A percentile compares a stretch with the other conserved stretches of the same genome.
Evolutionary conservation across 2,113 vertebrate species (phyloP).

Genomic region (Euleptes europaea): DNA sequence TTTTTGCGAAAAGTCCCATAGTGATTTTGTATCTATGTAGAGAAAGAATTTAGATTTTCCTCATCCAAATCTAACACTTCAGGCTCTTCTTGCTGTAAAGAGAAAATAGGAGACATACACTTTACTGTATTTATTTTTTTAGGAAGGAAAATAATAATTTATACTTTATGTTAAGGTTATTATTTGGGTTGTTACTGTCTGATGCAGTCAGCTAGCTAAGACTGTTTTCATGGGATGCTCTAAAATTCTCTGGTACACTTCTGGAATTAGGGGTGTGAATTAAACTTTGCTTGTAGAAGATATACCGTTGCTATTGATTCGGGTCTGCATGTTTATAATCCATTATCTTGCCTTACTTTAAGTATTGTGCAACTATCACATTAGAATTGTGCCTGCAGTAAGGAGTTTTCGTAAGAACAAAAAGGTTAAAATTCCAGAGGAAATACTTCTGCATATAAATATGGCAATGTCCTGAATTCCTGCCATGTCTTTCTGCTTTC

Average conservation of each 20-base stretch:
- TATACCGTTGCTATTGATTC: background rate
- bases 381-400: slow-evolving; percentile 8
- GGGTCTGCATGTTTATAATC: slow-evolving; percentile 10
- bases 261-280: slow-evolving; percentile 1
- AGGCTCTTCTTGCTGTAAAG: background rate
- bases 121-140: background rate
- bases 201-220: background rate
- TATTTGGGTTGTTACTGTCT: background rate
- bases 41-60: background rate
- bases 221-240: background rate
- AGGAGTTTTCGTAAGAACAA: background rate
- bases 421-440: slow-evolving; percentile 25
- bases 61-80: background rate
- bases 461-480: slow-evolving; percentile 27
- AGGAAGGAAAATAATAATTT: background rate
- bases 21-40: background rate
- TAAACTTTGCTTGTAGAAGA: background rate
- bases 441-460: slow-evolving; percentile 33
- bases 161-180: background rate
- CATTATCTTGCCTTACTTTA: slow-evolving; percentile 18
- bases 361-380: slow-evolving; percentile 14
- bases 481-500: slow-evolving; percentile 25
- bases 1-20: background rate
- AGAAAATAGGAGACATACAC: background rate
- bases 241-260: background rate